These are phyloP conservation scores for Osmoderma eremita DNA, from an alignment of 2,888 invertebrate species.

Conservation along the genomic window DNA sequence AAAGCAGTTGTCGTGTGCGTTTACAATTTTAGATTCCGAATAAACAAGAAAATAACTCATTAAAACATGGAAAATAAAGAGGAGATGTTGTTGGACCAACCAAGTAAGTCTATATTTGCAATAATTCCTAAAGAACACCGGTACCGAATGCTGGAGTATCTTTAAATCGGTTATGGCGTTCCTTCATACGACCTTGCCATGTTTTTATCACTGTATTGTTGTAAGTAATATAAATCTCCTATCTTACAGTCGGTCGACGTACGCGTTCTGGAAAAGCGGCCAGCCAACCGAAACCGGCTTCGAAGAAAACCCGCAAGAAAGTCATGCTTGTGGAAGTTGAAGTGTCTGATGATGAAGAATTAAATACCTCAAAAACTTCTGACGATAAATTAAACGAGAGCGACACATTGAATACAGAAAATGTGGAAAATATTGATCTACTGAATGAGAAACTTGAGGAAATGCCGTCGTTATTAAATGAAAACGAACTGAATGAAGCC, in stretches of 20 bases:
- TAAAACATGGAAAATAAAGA: constrained; percentile 27
- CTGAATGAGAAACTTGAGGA: too few relatives aligned
- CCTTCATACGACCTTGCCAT: constrained; percentile 23
- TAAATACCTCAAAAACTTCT: constrained; percentile 37
- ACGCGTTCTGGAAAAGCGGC: constrained; percentile 68
- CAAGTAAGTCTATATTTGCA: constrained; percentile 9
- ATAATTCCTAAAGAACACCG: background rate
- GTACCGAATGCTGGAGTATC: background rate
- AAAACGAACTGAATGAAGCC: constrained; percentile 11
- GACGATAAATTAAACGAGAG: constrained; percentile 41
- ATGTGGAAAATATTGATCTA: too few relatives aligned
- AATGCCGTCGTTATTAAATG: constrained; percentile 31
- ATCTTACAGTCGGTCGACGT: constrained; percentile 56
- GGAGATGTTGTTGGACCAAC: background rate
- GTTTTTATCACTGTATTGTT: background rate
- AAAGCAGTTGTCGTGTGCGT: background rate
- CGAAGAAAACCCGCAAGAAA: constrained; percentile 61
- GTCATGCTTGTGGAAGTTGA: constrained; percentile 64
- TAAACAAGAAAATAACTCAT: constrained; percentile 16
- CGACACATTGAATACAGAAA: background rate
- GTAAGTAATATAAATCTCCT: background rate
- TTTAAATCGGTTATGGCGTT: constrained; percentile 22
- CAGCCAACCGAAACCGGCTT: constrained; percentile 51
- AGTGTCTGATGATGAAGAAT: constrained; percentile 62
- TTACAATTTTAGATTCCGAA: background rate